Evolutionary conservation across 2,888 invertebrate species (phyloP).

Genomic region (Drosophila austrosaltans): DNA sequence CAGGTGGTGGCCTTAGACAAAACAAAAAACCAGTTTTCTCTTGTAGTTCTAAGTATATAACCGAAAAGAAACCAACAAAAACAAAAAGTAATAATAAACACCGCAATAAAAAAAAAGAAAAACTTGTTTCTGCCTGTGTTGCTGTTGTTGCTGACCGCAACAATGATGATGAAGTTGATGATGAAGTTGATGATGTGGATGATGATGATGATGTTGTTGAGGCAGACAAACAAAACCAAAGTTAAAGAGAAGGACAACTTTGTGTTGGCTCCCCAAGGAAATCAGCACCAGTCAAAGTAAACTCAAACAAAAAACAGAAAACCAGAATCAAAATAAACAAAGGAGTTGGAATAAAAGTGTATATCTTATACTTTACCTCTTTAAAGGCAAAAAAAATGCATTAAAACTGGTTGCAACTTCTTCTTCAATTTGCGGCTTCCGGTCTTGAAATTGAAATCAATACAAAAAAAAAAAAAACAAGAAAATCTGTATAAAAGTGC

Average conservation of each 20-base stretch:
- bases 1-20: slow-evolving; percentile 42
- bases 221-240: slow-evolving; percentile 36
- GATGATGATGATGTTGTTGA: slow-evolving; percentile 49
- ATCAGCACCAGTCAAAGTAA: slow-evolving; percentile 57
- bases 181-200: slow-evolving; percentile 49
- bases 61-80: slow-evolving; percentile 35
- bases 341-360: slow-evolving; percentile 42
- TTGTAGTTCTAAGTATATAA: slow-evolving; percentile 39
- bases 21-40: slow-evolving; percentile 38
- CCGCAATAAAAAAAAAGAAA: slow-evolving; percentile 40
- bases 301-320: slow-evolving; percentile 47
- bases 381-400: slow-evolving; percentile 1
- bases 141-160: slow-evolving; percentile 54
- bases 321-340: slow-evolving; percentile 71
- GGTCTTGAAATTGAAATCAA: slow-evolving; percentile 71
- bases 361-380: background rate
- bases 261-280: slow-evolving; percentile 64
- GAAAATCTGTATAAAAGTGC: slow-evolving; percentile 25
- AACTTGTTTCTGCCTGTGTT: slow-evolving; percentile 61
- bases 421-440: slow-evolving; percentile 65
- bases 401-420: slow-evolving; percentile 57
- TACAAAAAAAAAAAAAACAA: slow-evolving; percentile 22
- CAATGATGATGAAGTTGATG: slow-evolving; percentile 51
- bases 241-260: slow-evolving; percentile 8
- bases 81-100: slow-evolving; percentile 24